phyloP scores from a whole-genome alignment of 2,797 vertebrate species.

The Aythya fuligula region DNA sequence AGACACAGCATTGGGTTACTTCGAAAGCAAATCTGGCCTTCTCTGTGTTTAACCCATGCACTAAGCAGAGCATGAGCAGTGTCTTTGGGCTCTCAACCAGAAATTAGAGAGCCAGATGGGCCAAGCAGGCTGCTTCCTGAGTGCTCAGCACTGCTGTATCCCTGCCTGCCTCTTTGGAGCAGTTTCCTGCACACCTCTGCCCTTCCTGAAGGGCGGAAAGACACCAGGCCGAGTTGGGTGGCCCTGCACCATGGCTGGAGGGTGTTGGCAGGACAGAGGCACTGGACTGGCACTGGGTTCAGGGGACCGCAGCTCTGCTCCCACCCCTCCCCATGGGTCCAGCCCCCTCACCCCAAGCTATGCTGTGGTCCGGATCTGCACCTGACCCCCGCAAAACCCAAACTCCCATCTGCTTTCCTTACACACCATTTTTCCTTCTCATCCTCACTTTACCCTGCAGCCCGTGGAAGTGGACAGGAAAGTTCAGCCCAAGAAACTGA shows the following conservation, averaged over 20 bases:
- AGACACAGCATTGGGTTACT: neutral
- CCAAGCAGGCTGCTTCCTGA: neutral
- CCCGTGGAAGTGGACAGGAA: fast-evolving
- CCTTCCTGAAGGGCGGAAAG: neutral
- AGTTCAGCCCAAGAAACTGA: neutral
- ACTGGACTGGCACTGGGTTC: fast-evolving
- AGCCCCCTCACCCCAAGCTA: neutral
- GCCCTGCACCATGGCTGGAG: fast-evolving
- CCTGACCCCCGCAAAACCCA: neutral
- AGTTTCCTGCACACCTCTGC: neutral
- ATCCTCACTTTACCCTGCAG: neutral
- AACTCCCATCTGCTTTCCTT: too few species aligned
- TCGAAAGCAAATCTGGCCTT: neutral
- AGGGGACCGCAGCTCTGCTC: neutral
- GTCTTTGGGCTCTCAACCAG: neutral
- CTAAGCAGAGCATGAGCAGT: neutral
- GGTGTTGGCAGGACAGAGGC: neutral
- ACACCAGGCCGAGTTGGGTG: neutral
- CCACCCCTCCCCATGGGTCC: neutral
- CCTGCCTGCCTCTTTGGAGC: neutral
- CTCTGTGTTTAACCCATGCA: neutral
- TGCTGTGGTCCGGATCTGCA: neutral
- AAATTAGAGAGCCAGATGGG: neutral
- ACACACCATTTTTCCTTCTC: neutral
- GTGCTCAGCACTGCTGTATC: neutral